phyloP scores from a whole-genome alignment of 2,888 invertebrate species.

The Athrips mouffetella region DNA sequence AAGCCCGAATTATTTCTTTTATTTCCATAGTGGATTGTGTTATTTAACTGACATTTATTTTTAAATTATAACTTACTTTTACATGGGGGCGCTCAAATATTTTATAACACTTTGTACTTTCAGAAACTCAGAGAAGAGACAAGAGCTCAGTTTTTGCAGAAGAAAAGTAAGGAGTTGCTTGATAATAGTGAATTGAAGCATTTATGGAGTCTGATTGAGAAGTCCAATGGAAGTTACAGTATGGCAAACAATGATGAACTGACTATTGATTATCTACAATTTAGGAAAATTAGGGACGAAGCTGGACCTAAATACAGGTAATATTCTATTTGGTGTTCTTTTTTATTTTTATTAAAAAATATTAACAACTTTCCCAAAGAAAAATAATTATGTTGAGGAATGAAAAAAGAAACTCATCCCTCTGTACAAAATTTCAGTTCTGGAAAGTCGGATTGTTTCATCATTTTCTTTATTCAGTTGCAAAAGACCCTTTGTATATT shows the following conservation, averaged over 20 bases:
- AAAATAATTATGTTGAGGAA: no score
- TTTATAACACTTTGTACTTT: no score
- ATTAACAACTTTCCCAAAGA: not conserved
- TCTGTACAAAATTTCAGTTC: no score
- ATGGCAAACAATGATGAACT: constrained; percentile 84
- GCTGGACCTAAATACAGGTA: constrained; percentile 87
- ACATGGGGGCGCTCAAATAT: no score
- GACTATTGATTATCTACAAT: constrained; percentile 91
- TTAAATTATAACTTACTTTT: no score
- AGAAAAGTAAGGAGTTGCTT: constrained; percentile 88
- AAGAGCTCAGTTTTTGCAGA: constrained; percentile 90
- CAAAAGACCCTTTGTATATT: no score
- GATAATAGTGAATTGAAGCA: constrained; percentile 92
- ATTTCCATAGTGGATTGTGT: no score
- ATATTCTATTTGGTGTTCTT: constrained; percentile 14
- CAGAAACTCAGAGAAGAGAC: constrained; percentile 93
- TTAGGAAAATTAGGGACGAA: constrained; percentile 85
- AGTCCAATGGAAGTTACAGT: constrained; percentile 86
- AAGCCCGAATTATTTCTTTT: no score
- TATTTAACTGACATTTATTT: no score
- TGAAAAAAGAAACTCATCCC: no score
- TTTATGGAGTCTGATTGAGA: constrained; percentile 90
- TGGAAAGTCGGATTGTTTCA: no score
- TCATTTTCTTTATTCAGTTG: no score
- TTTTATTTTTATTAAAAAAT: not conserved